Conservation (phyloP, 2,113 vertebrate genomes). For the Mirza zaza region DNA sequence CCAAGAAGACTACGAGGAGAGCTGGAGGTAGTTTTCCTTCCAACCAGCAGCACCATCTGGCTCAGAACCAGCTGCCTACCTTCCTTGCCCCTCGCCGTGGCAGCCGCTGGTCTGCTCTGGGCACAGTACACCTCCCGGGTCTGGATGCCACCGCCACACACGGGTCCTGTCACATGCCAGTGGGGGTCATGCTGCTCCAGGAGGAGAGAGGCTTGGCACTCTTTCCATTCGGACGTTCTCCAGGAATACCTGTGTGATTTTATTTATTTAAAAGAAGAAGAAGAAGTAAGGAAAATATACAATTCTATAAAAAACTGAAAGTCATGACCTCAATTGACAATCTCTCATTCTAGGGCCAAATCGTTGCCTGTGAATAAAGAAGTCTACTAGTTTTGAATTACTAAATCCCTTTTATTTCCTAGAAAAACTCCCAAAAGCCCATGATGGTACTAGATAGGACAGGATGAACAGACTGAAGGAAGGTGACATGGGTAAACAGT, state of each 20-base stretch:
- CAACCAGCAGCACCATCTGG: not conserved
- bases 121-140: conserved; percentile 92
- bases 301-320: conserved; percentile 34
- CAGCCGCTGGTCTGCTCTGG: conserved; percentile 81
- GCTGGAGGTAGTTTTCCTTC: not conserved
- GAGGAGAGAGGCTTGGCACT: conserved; percentile 90
- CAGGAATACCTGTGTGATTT: conserved; percentile 90
- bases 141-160: conserved; percentile 96
- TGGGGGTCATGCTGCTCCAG: conserved; percentile 87
- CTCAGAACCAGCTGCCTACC: conserved; percentile 81
- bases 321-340: not conserved
- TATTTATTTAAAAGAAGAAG: conserved; percentile 70
- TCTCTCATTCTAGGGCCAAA: not conserved
- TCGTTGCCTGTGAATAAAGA: not conserved
- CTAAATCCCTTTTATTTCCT: not conserved
- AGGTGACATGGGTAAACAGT: not conserved
- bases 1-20: not conserved
- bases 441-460: not conserved
- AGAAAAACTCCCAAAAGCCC: not conserved
- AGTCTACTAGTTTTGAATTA: not conserved
- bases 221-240: conserved; percentile 94
- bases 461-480: not conserved
- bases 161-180: conserved; percentile 76
- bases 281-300: conserved; percentile 55
- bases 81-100: conserved; percentile 86